Conservation (phyloP, 2,113 vertebrate species). For the Plecturocebus donacophilus region DNA sequence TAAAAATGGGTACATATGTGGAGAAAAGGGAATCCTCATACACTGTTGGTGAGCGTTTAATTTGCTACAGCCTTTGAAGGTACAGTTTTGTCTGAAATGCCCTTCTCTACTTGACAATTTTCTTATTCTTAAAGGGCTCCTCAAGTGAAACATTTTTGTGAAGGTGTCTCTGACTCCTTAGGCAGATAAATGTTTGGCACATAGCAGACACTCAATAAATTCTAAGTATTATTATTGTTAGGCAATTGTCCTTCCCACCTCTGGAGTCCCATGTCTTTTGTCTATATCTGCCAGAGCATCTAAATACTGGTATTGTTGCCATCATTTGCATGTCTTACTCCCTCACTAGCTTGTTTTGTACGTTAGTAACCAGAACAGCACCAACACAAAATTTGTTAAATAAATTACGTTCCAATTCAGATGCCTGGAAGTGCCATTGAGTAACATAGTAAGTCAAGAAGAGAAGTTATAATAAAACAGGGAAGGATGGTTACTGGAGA, state of each 20-base stretch:
- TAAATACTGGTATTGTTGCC: neutral
- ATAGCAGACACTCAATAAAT: neutral
- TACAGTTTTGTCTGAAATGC: neutral
- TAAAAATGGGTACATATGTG: neutral
- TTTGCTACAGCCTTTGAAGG: neutral
- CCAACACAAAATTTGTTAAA: neutral
- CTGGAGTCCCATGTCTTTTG: neutral
- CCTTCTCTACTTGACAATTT: neutral
- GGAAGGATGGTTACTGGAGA: neutral
- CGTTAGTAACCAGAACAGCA: neutral
- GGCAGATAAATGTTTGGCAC: neutral
- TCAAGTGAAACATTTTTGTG: neutral
- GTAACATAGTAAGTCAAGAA: neutral
- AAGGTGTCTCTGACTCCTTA: neutral
- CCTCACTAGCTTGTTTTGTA: neutral
- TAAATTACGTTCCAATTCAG: neutral
- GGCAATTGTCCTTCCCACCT: neutral
- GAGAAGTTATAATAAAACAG: neutral
- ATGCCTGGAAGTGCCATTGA: neutral
- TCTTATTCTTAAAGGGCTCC: neutral
- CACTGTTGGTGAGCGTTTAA: neutral
- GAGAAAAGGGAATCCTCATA: neutral
- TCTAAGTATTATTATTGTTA: neutral
- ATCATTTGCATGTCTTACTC: neutral
- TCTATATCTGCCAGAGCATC: neutral